Base-by-base conservation (phyloP, 2,888 invertebrate genomes). In the Endomychus coccineus region DNA sequence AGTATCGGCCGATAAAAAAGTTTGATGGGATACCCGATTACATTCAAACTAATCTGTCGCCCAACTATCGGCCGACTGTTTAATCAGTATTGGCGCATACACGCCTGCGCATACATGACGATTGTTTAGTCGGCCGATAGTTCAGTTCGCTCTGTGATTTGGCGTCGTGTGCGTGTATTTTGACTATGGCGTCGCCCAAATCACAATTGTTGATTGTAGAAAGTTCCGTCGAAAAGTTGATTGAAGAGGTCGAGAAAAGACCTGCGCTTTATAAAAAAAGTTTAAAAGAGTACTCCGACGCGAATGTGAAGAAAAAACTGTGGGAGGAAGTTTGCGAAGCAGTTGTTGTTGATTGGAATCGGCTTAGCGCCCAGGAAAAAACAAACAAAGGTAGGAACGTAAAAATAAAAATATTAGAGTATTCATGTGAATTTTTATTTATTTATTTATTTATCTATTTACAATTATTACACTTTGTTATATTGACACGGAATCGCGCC, bases 291-390 rank as follows among this genome's bases (percentile, higher is more conserved):
- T 4, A 10, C n/a, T 24, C n/a, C 11, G 69, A 70, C 48, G 67
- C 70, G 46, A 59, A 64, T 19, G 69, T 66, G 59, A 71, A 71
- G 66, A 59, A 62, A 46, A 56, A 66, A 44, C 64, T 65, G 51
- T 71, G 71, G 71, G 68, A 69, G 19, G 40, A 43, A 37, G 40
- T 43, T 25, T 40, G 40, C 34, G 34, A 37, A 37, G 43, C 36
- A 24, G 37, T 43, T 43, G 37, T 43, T 37, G 27, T 29, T 34
- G 30, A 34, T 34, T 45, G 41, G 43, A 36, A 36, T 37, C 25
- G 36, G 28, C 39, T 46, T 32, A 34, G 32, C 29, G 40, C 36
- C 21, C 43, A 43, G 16, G 41, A 45, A 10, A 40, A 43, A 45
- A 43, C 29, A 36, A 40, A 43, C 11, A 10, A 44, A 44, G 44